A percentile compares a stretch with the other conserved stretches of the same genome.
Evolutionary conservation across 2,797 vertebrate genomes (phyloP).

Genomic region (Anguilla megastoma): DNA sequence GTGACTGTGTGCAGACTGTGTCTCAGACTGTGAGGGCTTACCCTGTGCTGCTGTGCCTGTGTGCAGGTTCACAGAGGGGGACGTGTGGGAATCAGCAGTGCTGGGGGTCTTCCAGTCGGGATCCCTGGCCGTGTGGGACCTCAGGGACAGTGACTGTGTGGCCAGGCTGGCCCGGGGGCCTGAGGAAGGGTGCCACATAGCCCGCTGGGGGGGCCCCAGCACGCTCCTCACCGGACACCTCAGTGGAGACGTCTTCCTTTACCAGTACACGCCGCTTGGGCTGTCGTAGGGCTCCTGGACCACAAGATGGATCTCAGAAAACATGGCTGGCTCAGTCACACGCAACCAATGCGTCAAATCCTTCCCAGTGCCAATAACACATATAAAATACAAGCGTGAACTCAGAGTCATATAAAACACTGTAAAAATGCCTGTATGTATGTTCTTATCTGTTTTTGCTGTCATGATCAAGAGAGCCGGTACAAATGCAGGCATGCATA

Average conservation of each 20-base stretch:
- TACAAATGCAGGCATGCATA: background rate
- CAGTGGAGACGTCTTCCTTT: slow-evolving; percentile 50
- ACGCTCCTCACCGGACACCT: slow-evolving; percentile 49
- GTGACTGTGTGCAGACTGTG: no score
- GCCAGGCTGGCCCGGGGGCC: slow-evolving; percentile 13
- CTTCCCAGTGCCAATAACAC: background rate
- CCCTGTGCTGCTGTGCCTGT: no score
- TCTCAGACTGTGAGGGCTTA: background rate
- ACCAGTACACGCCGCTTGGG: slow-evolving; percentile 41
- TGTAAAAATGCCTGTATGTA: background rate
- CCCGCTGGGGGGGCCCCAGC: slow-evolving; percentile 49
- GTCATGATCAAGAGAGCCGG: background rate
- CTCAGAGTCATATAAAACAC: background rate
- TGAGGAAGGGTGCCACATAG: slow-evolving; percentile 42
- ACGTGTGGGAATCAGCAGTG: slow-evolving; percentile 23
- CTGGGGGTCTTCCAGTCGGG: slow-evolving; percentile 30
- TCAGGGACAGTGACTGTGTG: background rate
- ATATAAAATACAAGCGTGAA: background rate
- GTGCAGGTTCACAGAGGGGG: slow-evolving; percentile 28
- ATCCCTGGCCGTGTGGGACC: slow-evolving; percentile 29
- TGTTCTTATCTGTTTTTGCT: background rate
- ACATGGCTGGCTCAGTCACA: background rate
- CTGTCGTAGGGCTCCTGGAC: background rate
- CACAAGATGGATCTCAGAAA: background rate
- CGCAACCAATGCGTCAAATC: background rate